Base-by-base conservation (phyloP, 2,797 vertebrate species). In the Alauda arvensis region DNA sequence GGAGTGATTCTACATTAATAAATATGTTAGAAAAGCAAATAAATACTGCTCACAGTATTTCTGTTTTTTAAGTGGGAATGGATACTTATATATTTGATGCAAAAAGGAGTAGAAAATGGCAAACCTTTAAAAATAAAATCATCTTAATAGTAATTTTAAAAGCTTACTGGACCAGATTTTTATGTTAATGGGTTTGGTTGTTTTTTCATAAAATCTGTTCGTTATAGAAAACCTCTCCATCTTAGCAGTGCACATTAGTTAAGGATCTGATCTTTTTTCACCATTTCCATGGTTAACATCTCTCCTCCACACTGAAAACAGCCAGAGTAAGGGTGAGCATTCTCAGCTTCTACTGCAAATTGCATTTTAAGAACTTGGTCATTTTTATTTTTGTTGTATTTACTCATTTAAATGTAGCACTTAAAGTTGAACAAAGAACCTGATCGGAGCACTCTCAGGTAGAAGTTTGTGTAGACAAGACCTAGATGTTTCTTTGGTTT, bases 201-300 rank as follows among this genome's bases (percentile, higher is more conserved):
- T 2, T 34, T 79, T 56, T 56, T 63, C 0, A 1, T 21, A 26
- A 81, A 90, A 45, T 63, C 5, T 76, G 2, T 72, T 74, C 40
- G 3, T 34, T 69, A 5, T 23, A 25, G 12, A 20, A 45, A 75
- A 39, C 11, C 5, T 25, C 20, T 62, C 29, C 34, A 39, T 39
- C 4, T 59, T 56, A 53, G 7, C 13, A n/a, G 4, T 10, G 4
- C 28, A 12, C 8, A 4, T 2, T 7, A 7, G 1, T 29, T 66
- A 72, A 84, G 25, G 25, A 37, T 52, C 26, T 75, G n/a, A 34
- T 34, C 8, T 23, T 67, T 72, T 65, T 48, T 56, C 4, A 2
- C 21, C 7, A 1, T 53, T 77, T n/a, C 29, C 29, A 6, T 25
- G 49, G 20, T 51, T 67, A 26, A 6, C 20, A 31, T 62, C 33